phyloP scores from a whole-genome alignment of 2,113 vertebrate species.

The Nycticebus coucang region DNA sequence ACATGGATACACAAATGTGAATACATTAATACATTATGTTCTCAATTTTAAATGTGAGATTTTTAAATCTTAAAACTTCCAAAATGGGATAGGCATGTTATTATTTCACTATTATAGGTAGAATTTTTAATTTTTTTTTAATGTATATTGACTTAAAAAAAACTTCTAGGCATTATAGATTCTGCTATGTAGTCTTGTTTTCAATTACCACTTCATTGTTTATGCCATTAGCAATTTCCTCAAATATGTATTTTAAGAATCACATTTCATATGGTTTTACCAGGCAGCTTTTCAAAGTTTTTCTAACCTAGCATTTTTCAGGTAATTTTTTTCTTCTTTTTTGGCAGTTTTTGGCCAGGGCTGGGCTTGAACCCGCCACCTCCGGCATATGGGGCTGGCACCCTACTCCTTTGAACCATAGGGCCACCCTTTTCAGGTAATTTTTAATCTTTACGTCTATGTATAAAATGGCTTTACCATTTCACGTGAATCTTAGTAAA shows the following conservation, averaged over 20 bases:
- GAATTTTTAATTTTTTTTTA: not conserved
- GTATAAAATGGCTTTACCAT: not conserved
- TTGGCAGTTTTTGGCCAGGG: too few relatives aligned
- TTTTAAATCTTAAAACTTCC: not conserved
- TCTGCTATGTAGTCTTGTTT: not conserved
- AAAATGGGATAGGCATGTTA: not conserved
- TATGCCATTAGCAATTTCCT: not conserved
- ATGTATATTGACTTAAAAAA: not conserved
- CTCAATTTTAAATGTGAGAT: not conserved
- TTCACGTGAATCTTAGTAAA: not conserved
- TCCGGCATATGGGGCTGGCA: too few relatives aligned
- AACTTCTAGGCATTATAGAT: not conserved
- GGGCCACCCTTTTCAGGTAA: not conserved
- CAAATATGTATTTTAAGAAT: not conserved
- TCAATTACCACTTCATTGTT: not conserved
- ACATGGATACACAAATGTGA: not conserved
- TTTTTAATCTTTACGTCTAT: not conserved
- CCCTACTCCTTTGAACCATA: too few relatives aligned
- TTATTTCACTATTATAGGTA: not conserved
- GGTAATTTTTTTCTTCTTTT: too few relatives aligned
- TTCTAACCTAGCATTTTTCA: not conserved
- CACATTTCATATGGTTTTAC: not conserved
- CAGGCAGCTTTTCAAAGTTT: not conserved
- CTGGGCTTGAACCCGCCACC: too few relatives aligned
- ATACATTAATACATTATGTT: not conserved